Percentiles rank a stretch among this genome's conserved stretches.
These are phyloP conservation scores for Actinernus sp. DNA, from an alignment of 92 coral and sea anemone species.

Conservation along the genomic window DNA sequence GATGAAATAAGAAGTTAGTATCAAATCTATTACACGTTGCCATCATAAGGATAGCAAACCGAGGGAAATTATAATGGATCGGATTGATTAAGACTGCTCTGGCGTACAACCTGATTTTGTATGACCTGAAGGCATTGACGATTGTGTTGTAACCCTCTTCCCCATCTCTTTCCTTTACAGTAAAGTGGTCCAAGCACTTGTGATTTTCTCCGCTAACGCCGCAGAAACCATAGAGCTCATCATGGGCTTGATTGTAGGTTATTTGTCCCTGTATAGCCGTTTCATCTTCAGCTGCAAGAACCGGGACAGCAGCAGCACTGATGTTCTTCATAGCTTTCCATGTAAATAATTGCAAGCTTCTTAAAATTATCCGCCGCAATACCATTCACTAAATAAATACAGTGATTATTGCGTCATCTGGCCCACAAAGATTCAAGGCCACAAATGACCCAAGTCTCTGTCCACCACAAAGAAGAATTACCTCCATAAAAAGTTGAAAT, in stretches of 20 bases:
- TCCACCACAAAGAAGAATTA: conserved; percentile 37
- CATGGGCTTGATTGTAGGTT: conserved; percentile 19
- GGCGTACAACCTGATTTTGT: conserved; percentile 28
- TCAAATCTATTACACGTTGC: conserved; percentile 58
- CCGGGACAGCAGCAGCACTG: conserved; percentile 16
- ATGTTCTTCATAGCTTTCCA: conserved; percentile 34
- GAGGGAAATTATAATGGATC: conserved; percentile 45
- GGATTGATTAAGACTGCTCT: conserved; percentile 51
- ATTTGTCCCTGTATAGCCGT: conserved; percentile 31
- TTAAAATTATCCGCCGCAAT: conserved; percentile 13
- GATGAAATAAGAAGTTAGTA: conserved; percentile 17
- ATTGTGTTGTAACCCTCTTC: conserved; percentile 45
- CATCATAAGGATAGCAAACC: conserved; percentile 38
- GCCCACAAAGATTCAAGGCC: conserved; percentile 35
- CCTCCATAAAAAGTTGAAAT: conserved; percentile 37
- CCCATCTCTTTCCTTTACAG: conserved; percentile 43
- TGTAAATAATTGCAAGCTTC: conserved; percentile 16
- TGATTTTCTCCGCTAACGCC: conserved; percentile 23
- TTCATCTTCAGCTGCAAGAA: conserved; percentile 57
- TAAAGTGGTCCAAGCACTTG: conserved; percentile 48
- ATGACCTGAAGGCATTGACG: conserved; percentile 29
- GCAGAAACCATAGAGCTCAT: conserved; percentile 57
- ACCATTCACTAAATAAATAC: neutral
- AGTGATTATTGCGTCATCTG: conserved; percentile 31
- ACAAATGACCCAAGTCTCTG: conserved; percentile 42